Evolutionary conservation across 1,140 invertebrate genomes (phyloP), one percentile per base, ranked within the genome.

Genomic region (Bursaphelenchus mucronatus): DNA sequence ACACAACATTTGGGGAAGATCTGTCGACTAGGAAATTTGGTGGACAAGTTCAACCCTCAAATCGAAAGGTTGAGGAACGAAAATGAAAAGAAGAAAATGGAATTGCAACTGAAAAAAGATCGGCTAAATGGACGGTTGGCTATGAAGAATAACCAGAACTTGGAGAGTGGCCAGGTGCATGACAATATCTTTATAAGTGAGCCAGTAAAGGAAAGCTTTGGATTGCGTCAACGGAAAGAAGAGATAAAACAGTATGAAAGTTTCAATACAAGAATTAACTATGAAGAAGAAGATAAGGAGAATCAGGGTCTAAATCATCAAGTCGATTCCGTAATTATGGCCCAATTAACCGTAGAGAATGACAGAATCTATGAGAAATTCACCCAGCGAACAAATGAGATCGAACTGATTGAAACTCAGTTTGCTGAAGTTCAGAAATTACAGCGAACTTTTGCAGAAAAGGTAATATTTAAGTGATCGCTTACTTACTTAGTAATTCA

Each of bases 371-470:
- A 67, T 44, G 50, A 75, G 11, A 61, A 64, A 10, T 68, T 81
- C 39, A 55, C 66, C n/a, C 64, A 71, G 10, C 55, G 53, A 11
- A 64, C 80, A 44, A 46, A 47, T n/a, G 78, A 81, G 40, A 64
- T 80, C 5, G 57, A 69, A 19, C 39, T 40, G 41, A 85, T 86
- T 53, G 84, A 94, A 82, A 90, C 88, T 70, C 92, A 94, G 86
- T 91, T 97, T 1, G 87, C 94, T 3, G 90, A 96, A 80, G 94
- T 98, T 69, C 90, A 93, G 55, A 89, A 91, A 81, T 84, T 97
- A n/a, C 94, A 97, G 82, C 89, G 96, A 82, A 88, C 93, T 66
- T 95, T 98, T 75, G 90, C 93, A 7, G 93, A 97, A 82, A 97
- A 97, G 84, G 90, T 97, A 55, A 83, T 50, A 46, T 3, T 30